Evolutionary conservation across 1,140 invertebrate species (phyloP), one percentile per base, ranked within the genome.

Genomic region (Zaprionus capensis): DNA sequence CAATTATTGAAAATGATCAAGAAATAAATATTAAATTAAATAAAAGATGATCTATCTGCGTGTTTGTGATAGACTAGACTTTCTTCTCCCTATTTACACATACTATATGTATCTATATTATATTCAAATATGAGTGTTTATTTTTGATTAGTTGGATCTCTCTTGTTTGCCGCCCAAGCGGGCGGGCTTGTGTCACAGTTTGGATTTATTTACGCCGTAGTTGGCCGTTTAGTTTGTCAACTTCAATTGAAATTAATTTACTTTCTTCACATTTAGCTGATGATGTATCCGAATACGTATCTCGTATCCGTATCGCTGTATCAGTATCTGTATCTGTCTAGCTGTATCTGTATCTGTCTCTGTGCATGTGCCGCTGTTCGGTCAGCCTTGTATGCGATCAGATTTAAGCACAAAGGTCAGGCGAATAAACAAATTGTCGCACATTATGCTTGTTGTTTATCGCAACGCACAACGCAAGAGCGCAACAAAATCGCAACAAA

Each of bases 321-420:
- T 31, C 28, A 31, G 28, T 9, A 46, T 12, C 20, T 79, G 49
- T 59, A 24, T 58, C 20, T 38, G 36, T 61, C 44, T 73, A 56
- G 74, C 28, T 74, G 58, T 51, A 64, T 69, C 62, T 81, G 63
- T 72, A 26, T 69, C 62, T 81, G 63, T 72, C 22, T 44, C 24
- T 67, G 41, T 80, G 55, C 62, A 74, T 81, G 74, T 71, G 76
- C 79, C 79, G 79, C 75, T 64, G 66, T 67, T 64, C 86, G 91
- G 91, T 59, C 91, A 92, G 91, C 91, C 91, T 92, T 92, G 91
- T 91, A 77, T 91, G 91, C 91, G 91, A 92, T 88, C 91, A 90
- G 85, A 88, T 88, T 85, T 72, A 83, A 83, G 90, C 86, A 67
- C 87, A 91, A 84, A 91, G 88, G 88, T 91, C 88, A 91, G 88